Evolutionary conservation across 92 coral and sea anemone genomes (phyloP).

Genomic region (Phenganax subtilis): DNA sequence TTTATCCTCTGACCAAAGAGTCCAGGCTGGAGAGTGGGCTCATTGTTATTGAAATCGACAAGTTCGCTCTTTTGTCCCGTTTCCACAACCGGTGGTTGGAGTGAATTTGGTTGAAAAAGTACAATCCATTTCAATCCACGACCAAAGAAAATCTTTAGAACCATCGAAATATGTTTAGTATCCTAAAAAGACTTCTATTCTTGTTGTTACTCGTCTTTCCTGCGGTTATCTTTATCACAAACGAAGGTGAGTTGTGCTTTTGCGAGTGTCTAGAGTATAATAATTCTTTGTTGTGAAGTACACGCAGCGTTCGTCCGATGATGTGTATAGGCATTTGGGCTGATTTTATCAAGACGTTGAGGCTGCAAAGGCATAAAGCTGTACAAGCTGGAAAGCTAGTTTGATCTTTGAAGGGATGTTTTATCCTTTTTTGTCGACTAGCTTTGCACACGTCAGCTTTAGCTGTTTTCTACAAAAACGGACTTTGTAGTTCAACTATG

Average conservation of each 20-base stretch:
- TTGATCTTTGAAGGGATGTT: slow-evolving; percentile 49
- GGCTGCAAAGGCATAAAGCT: slow-evolving; percentile 48
- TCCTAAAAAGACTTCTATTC: slow-evolving; percentile 68
- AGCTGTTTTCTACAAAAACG: slow-evolving; percentile 45
- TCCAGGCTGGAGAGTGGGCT: slow-evolving; percentile 23
- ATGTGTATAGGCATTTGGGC: slow-evolving; percentile 99
- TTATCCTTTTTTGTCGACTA: slow-evolving; percentile 44
- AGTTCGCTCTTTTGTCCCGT: slow-evolving; percentile 23
- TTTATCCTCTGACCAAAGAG: slow-evolving; percentile 17
- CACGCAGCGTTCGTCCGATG: slow-evolving; percentile 64
- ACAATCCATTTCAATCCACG: slow-evolving; percentile 94
- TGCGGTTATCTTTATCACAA: slow-evolving; percentile 67
- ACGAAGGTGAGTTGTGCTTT: slow-evolving; percentile 71
- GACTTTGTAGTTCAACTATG: slow-evolving; percentile 48
- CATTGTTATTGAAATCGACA: slow-evolving; percentile 30
- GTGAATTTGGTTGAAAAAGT: slow-evolving; percentile 24
- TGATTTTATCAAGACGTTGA: slow-evolving; percentile 58
- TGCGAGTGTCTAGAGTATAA: slow-evolving; percentile 10
- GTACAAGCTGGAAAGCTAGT: slow-evolving; percentile 29
- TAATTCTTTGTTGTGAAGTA: slow-evolving; percentile 15
- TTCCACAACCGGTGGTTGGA: slow-evolving; percentile 15
- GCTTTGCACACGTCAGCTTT: slow-evolving; percentile 45
- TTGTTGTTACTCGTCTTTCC: slow-evolving; percentile 79
- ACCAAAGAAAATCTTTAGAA: slow-evolving; percentile 58
- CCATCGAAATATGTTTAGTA: slow-evolving; percentile 73